Conservation (phyloP, 2,888 invertebrate genomes). For the Tupiocoris notatus region DNA sequence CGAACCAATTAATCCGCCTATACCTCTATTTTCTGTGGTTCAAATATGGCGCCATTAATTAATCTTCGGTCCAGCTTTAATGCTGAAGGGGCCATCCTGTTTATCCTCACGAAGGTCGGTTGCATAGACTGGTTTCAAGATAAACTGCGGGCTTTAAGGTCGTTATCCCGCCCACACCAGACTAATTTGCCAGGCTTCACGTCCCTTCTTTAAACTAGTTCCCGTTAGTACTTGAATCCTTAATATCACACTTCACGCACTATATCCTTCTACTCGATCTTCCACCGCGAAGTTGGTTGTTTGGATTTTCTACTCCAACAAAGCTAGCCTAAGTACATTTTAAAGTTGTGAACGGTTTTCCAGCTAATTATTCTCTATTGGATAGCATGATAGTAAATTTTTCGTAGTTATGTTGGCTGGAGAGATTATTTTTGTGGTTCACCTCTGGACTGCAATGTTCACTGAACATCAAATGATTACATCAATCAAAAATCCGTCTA, state of each 20-base stretch:
- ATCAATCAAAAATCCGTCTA: too few relatives aligned
- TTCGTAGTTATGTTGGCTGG: too few relatives aligned
- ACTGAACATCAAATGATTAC: too few relatives aligned
- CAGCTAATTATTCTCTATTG: too few relatives aligned
- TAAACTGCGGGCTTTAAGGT: background rate
- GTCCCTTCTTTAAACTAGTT: background rate
- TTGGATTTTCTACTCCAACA: background rate
- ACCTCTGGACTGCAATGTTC: too few relatives aligned
- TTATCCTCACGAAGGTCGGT: background rate
- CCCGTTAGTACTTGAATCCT: background rate
- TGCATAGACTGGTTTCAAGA: background rate
- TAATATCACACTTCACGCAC: background rate
- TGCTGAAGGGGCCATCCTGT: background rate
- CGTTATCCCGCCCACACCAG: background rate
- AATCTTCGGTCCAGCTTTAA: background rate
- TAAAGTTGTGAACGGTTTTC: background rate
- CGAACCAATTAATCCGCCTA: background rate
- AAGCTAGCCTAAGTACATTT: background rate
- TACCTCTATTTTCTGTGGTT: background rate
- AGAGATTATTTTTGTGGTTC: too few relatives aligned
- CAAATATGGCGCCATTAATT: background rate
- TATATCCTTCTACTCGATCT: background rate
- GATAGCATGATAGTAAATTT: too few relatives aligned
- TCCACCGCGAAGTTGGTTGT: background rate
- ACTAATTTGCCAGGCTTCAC: background rate